Percentiles rank a stretch among this genome's conserved stretches.
Evolutionary conservation across 1,140 invertebrate genomes (phyloP).

Genomic region (Cepaea nemoralis): DNA sequence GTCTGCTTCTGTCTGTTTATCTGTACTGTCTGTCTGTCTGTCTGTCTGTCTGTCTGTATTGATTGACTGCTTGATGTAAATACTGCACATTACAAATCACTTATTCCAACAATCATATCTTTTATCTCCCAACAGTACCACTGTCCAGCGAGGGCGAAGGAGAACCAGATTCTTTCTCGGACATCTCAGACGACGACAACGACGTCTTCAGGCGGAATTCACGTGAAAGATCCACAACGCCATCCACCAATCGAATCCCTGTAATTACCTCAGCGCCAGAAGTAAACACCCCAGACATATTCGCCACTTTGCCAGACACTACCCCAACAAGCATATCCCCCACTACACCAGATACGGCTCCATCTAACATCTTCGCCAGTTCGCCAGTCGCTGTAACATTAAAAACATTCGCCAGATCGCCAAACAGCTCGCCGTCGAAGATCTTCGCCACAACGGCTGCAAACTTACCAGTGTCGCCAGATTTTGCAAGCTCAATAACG

Average conservation of each 20-base stretch:
- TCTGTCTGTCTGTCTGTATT: no score
- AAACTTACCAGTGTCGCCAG: neutral
- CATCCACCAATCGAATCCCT: neutral
- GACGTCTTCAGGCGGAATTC: neutral
- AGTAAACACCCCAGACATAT: neutral
- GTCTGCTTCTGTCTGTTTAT: no score
- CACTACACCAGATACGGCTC: neutral
- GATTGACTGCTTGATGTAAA: no score
- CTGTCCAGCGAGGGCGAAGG: conserved; percentile 32
- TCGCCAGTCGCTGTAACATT: neutral
- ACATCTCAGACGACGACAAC: conserved; percentile 32
- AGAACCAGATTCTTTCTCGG: conserved; percentile 34
- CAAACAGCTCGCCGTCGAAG: neutral
- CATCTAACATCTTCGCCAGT: neutral
- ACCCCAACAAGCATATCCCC: neutral
- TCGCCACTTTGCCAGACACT: neutral
- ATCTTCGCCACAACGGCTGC: neutral
- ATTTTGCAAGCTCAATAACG: neutral
- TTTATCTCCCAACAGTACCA: conserved; percentile 4
- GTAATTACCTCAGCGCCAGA: neutral
- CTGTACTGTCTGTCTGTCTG: no score
- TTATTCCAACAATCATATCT: no score
- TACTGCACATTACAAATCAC: no score
- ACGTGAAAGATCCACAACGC: neutral
- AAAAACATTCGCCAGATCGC: neutral